Base-by-base conservation (phyloP, 2,797 vertebrate species). In the Channallabes apus region DNA sequence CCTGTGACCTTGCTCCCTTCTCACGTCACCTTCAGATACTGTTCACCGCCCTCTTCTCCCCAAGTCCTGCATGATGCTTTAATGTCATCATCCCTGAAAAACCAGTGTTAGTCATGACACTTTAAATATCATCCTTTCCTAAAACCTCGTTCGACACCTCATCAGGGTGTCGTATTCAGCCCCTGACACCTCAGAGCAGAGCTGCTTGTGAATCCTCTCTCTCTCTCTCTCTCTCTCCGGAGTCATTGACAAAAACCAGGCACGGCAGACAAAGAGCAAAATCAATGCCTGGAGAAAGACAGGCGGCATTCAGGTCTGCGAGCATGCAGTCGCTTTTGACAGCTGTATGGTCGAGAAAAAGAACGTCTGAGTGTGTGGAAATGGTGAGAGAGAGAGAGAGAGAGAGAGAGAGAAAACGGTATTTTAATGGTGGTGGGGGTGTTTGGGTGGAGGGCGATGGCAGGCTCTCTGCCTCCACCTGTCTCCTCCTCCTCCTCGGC, bases 391-490 rank as follows among this genome's bases (percentile, higher is more conserved):
- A 9, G 71, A 2, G 56, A 29, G n/a, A 3, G n/a, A 27, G 5
- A 29, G 51, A 35, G 75, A 27, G 22, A 27, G 41, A 22, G 20
- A 22, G 12, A 61, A 3, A 29, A 85, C 3, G 1, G 9, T 81
- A 62, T 80, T 56, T 59, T 84, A 85, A 83, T 22, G 12, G 77
- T 54, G 51, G 51, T 14, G 51, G 51, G 12, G 51, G 51, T 14
- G 51, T 54, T 54, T 54, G 51, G 51, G 51, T 54, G 51, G 51
- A 54, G 51, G 51, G 51, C 51, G 85, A 85, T 56, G 46, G 29
- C 38, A 14, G 67, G 27, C 72, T 54, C 75, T 65, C 77, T 68
- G 32, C 64, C 61, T 84, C 85, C 72, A 89, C 87, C 87, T 84
- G 84, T 67, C 59, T 69, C 77, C 41, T 73, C 79, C 59, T 69